Evolutionary conservation across 2,113 vertebrate genomes (phyloP).

Genomic region (Amia ocellicauda): DNA sequence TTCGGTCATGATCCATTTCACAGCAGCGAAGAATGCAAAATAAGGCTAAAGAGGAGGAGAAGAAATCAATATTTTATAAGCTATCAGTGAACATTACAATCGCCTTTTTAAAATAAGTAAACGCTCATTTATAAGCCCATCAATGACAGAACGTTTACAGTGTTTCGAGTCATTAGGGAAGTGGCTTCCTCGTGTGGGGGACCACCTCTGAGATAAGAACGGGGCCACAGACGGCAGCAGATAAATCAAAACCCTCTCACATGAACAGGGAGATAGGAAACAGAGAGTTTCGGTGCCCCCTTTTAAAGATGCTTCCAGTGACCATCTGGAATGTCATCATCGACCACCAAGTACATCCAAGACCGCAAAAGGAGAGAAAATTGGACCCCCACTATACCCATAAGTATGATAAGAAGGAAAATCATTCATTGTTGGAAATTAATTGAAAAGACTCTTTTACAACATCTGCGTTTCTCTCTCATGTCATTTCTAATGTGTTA

Average conservation of each 20-base stretch:
- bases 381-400: background rate
- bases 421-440: too few relatives aligned
- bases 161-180: constrained; percentile 25
- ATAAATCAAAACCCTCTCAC: constrained; percentile 26
- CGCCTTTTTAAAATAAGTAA: constrained; percentile 1
- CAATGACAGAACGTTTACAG: constrained; percentile 16
- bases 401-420: too few relatives aligned
- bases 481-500: too few relatives aligned
- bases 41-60: constrained; percentile 77
- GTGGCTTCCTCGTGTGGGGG: constrained; percentile 37
- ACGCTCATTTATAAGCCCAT: background rate
- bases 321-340: constrained; percentile 13
- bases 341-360: constrained; percentile 15
- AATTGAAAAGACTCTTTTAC: too few relatives aligned
- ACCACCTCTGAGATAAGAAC: constrained; percentile 30
- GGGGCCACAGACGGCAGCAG: constrained; percentile 16
- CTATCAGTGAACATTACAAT: constrained; percentile 6
- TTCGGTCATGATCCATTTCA: constrained; percentile 94
- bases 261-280: constrained; percentile 14
- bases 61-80: constrained; percentile 4
- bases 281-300: constrained; percentile 10
- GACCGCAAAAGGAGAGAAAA: constrained; percentile 19
- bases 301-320: constrained; percentile 17
- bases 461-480: too few relatives aligned
- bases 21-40: constrained; percentile 82